A percentile compares a stretch with the other conserved stretches of the same genome.
Conservation (phyloP, 2,797 vertebrate genomes). For the Onychomys torridus region DNA sequence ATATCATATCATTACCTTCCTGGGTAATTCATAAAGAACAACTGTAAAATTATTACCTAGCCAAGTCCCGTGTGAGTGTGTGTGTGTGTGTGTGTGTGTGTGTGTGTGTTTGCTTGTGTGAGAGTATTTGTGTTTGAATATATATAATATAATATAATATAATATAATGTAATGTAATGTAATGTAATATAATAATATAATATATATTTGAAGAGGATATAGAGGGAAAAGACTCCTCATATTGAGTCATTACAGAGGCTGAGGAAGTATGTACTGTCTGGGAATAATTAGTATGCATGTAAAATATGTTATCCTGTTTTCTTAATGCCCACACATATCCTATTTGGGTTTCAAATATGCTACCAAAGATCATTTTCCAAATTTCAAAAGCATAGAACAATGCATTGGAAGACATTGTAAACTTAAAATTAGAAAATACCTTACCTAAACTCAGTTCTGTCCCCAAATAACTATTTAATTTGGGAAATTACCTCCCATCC, state of each 20-base stretch:
- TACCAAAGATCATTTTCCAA: neutral
- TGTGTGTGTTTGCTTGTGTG: too few species aligned
- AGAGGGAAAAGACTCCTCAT: neutral
- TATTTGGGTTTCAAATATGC: neutral
- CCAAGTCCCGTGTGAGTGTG: rapidly evolving
- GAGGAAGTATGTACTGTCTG: neutral
- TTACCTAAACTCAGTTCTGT: neutral
- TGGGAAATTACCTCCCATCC: neutral
- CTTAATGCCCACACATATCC: neutral
- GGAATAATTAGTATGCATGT: neutral
- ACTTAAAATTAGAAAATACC: neutral
- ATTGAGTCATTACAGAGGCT: neutral
- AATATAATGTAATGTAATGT: too few species aligned
- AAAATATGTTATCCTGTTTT: neutral
- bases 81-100: neutral
- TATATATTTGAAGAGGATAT: neutral
- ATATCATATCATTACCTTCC: neutral
- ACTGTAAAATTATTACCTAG: neutral
- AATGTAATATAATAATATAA: too few species aligned
- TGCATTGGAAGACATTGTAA: neutral
- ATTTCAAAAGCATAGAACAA: neutral
- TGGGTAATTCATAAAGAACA: neutral
- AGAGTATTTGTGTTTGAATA: too few species aligned
- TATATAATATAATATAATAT: neutral
- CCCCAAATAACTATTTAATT: neutral